phyloP scores from a whole-genome alignment of 2,797 vertebrate species.

The Erpetoichthys calabaricus region DNA sequence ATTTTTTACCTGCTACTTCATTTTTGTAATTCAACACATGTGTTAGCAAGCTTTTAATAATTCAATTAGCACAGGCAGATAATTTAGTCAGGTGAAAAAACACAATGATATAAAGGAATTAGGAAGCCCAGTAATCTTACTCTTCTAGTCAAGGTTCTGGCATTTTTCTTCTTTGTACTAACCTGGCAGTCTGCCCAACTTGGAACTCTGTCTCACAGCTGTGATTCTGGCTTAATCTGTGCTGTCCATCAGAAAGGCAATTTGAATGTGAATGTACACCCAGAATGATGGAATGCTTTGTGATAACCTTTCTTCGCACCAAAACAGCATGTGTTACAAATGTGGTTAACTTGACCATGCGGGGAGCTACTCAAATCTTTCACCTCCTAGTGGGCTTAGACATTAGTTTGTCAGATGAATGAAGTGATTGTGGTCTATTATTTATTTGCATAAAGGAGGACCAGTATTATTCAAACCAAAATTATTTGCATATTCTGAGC shows the following conservation, averaged over 20 bases:
- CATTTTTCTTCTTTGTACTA: no score
- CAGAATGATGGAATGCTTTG: conserved; percentile 6
- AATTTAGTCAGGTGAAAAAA: no score
- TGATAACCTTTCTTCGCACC: conserved; percentile 3
- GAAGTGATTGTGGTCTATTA: not conserved
- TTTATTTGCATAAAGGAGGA: no score
- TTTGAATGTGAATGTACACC: conserved; percentile 30
- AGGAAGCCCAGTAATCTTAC: no score
- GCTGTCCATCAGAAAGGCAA: conserved; percentile 12
- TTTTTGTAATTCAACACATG: no score
- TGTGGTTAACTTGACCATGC: conserved; percentile 12
- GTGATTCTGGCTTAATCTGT: conserved; percentile 13
- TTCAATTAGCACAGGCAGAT: no score
- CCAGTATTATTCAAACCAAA: no score
- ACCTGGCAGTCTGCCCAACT: conserved; percentile 1
- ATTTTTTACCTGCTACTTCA: no score
- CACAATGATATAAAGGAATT: no score
- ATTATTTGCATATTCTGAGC: no score
- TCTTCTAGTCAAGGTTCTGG: no score
- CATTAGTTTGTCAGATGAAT: not conserved
- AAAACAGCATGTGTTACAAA: conserved; percentile 16
- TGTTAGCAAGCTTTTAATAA: no score
- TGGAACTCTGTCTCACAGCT: conserved; percentile 18
- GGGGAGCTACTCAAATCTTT: not conserved
- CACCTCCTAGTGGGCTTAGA: not conserved